Conservation (phyloP, 2,113 vertebrate species). For the Mola mola region DNA sequence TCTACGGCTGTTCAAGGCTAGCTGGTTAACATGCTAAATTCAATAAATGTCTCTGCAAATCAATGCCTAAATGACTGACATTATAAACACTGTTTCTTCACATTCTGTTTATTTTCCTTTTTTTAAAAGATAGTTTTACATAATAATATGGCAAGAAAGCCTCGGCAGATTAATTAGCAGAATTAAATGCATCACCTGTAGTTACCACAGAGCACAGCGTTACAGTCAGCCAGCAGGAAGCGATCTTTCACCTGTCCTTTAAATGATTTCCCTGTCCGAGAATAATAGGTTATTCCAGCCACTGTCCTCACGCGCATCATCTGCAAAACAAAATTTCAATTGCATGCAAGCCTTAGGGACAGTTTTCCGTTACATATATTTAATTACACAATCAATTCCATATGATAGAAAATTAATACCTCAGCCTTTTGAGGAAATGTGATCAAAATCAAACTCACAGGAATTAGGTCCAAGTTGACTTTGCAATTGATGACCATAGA, state of each 20-base stretch:
- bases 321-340: constrained; percentile 74
- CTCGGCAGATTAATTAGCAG: not conserved
- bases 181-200: constrained; percentile 86
- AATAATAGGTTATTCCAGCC: constrained; percentile 91
- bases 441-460: constrained; percentile 80
- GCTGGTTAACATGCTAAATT: no score
- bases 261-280: constrained; percentile 93
- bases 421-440: not conserved
- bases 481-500: constrained; percentile 91
- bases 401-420: no score
- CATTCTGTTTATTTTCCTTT: no score
- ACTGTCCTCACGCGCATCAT: constrained; percentile 95
- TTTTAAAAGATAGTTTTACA: no score
- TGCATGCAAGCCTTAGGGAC: not conserved
- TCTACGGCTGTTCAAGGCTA: no score
- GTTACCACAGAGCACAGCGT: constrained; percentile 93
- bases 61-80: no score
- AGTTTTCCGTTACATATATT: not conserved
- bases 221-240: constrained; percentile 93
- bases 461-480: constrained; percentile 90
- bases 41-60: no score
- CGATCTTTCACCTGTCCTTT: constrained; percentile 96
- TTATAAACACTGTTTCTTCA: no score
- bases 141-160: not conserved
- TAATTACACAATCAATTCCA: not conserved